These are phyloP conservation scores for Eilema sororculum DNA, from an alignment of 2,888 invertebrate genomes.

Conservation along the genomic window DNA sequence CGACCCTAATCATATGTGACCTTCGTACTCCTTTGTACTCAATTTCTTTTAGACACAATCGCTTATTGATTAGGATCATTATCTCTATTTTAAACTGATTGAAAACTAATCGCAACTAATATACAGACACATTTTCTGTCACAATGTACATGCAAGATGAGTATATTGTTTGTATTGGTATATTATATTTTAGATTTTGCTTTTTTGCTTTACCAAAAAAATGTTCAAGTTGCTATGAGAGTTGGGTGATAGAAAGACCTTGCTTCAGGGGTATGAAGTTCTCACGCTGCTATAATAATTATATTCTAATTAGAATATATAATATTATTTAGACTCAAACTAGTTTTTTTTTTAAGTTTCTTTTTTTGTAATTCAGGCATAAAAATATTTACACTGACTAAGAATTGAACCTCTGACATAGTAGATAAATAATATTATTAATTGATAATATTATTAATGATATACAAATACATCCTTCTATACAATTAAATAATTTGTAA, in stretches of 20 bases:
- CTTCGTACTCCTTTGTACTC: constrained; percentile 55
- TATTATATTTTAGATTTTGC: neutral
- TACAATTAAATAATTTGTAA: too few relatives aligned
- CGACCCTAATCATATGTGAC: constrained; percentile 49
- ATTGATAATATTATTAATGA: too few relatives aligned
- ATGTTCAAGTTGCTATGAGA: neutral
- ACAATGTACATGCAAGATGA: neutral
- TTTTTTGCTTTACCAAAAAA: neutral
- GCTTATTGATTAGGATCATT: constrained; percentile 8
- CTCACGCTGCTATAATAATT: neutral
- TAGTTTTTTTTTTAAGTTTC: too few relatives aligned
- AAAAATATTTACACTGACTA: too few relatives aligned
- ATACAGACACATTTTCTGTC: neutral
- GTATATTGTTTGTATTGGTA: neutral
- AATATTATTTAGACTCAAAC: neutral
- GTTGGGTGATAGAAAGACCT: neutral
- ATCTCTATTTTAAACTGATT: neutral
- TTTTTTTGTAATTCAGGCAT: neutral
- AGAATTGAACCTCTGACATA: too few relatives aligned
- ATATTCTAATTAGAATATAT: neutral
- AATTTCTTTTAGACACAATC: constrained; percentile 32
- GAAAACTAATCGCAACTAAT: neutral
- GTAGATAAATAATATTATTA: neutral
- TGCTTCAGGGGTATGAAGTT: neutral
- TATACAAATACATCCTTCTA: too few relatives aligned